Conservation (phyloP, 1,140 invertebrate species). For the Tetramorium simillimum region DNA sequence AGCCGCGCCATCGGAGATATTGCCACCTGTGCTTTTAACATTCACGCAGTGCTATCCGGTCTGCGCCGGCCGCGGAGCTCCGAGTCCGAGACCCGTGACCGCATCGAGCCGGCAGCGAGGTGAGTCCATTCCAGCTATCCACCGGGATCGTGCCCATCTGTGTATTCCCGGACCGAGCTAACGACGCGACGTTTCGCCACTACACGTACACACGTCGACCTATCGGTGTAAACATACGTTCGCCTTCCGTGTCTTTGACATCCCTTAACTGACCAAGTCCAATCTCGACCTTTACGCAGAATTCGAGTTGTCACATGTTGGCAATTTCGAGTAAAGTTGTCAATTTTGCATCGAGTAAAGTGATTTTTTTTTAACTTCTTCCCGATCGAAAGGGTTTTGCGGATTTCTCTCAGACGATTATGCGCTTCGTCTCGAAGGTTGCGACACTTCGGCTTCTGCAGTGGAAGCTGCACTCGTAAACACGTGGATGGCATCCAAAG, state of each 20-base stretch:
- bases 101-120: slow-evolving; percentile 60
- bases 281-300: neutral
- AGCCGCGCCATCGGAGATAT: slow-evolving; percentile 77
- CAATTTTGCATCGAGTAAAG: neutral
- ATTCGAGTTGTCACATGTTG: neutral
- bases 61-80: slow-evolving; percentile 32
- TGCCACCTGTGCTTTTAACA: slow-evolving; percentile 67
- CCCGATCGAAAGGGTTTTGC: neutral
- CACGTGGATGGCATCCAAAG: too few relatives aligned
- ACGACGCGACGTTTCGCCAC: slow-evolving; percentile 55
- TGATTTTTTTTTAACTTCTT: neutral
- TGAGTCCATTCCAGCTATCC: slow-evolving; percentile 69
- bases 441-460: neutral
- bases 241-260: neutral
- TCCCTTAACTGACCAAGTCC: neutral
- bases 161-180: slow-evolving; percentile 44
- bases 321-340: neutral
- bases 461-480: neutral
- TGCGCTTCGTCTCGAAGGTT: neutral
- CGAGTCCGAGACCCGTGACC: slow-evolving; percentile 27
- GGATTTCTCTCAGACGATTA: neutral
- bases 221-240: slow-evolving; percentile 69
- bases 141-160: slow-evolving; percentile 2
- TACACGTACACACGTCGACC: slow-evolving; percentile 48
- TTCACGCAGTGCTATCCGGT: slow-evolving; percentile 45